A percentile compares a stretch with the other conserved stretches of the same genome.
These are phyloP conservation scores for Anadara kagoshimensis DNA, from an alignment of 1,140 invertebrate genomes.

Conservation along the genomic window DNA sequence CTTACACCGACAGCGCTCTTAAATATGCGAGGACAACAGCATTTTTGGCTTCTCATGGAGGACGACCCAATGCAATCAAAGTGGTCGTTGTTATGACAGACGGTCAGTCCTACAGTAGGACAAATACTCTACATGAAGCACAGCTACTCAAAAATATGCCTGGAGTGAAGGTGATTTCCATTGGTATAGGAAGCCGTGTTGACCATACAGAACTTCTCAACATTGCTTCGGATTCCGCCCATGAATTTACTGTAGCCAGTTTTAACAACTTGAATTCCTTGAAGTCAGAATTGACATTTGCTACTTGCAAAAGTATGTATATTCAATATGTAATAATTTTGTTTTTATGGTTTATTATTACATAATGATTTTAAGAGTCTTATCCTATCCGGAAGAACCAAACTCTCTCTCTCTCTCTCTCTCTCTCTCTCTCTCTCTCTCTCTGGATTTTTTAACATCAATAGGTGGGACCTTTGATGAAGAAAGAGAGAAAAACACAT, in stretches of 20 bases:
- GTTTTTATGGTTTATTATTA: constrained; percentile 27
- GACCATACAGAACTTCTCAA: constrained; percentile 36
- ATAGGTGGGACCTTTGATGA: too few species aligned
- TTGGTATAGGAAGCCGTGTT: constrained; percentile 46
- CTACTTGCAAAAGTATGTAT: constrained; percentile 49
- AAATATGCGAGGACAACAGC: constrained; percentile 24
- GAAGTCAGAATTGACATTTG: constrained; percentile 46
- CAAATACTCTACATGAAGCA: constrained; percentile 22
- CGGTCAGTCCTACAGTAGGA: constrained; percentile 24
- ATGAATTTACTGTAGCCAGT: constrained; percentile 40
- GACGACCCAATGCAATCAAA: constrained; percentile 28
- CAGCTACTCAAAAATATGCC: constrained; percentile 18
- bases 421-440: too few species aligned
- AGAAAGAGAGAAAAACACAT: too few species aligned
- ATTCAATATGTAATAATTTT: constrained; percentile 1
- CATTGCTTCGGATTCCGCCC: constrained; percentile 48
- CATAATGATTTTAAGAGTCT: too few species aligned
- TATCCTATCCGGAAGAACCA: too few species aligned
- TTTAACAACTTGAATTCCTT: constrained; percentile 47
- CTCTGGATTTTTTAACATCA: too few species aligned
- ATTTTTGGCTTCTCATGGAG: constrained; percentile 29
- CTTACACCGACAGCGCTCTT: constrained; percentile 37
- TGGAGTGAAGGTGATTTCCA: constrained; percentile 45
- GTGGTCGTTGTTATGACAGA: constrained; percentile 41
- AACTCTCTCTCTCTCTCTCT: too few species aligned